Base-by-base conservation (phyloP, 1,140 invertebrate species). In the Zaprionus davidi region DNA sequence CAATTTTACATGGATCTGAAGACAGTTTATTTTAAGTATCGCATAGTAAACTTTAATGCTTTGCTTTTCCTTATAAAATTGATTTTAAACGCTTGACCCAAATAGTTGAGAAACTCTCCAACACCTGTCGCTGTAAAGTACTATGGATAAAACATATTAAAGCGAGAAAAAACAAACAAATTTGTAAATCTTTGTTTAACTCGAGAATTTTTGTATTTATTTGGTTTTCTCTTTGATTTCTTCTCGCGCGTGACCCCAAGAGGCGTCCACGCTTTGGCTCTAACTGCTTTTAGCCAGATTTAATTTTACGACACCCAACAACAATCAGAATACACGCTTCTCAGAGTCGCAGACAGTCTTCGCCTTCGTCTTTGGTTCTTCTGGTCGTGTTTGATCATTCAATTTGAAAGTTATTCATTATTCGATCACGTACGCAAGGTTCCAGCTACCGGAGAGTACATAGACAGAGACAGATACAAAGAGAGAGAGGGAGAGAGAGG, bases 351-450 rank as follows among this genome's bases (percentile, higher is more conserved):
- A 49, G 46, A 51, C 46, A 24, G 46, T 22, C 46, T 51, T 49
- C 41, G 36, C 12, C 13, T 38, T 34, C n/a, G 60, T 76, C 71
- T 70, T 79, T 78, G 63, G 74, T 56, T 46, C 71, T 60, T 58
- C 46, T 74, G 71, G 66, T 67, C 74, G 69, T 78, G 86, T 88
- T 88, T 88, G 85, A 88, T 88, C 83, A 88, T 88, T 88, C 85
- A 88, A 88, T 88, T 88, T 88, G 85, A 88, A 88, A 90, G 85
- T 88, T 88, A 88, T 88, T 88, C 85, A 90, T 90, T 88, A 90
- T 90, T 87, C 86, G 85, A 90, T 88, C 85, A 88, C 85, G 85
- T 88, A 88, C 85, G 82, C 66, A 64, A 65, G 71, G 41, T 46
- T 71, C 77, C 67, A 73, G 62, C 68, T 65, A 68, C 72, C 74